Conservation (phyloP, 2,797 vertebrate species). For the Rhadinocentrus ornatus region DNA sequence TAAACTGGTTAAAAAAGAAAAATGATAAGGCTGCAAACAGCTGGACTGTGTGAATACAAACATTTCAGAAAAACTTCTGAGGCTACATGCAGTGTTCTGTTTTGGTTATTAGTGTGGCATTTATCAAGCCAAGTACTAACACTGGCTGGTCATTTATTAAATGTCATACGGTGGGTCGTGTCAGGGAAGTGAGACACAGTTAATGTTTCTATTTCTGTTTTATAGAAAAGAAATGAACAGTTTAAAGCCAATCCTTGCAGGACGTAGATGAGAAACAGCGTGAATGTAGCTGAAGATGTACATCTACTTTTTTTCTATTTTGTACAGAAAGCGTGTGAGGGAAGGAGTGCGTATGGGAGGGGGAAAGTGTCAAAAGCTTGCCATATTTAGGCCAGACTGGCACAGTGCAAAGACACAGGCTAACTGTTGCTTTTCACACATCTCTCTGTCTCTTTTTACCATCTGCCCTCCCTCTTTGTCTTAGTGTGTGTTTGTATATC, state of each 20-base stretch:
- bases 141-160: constrained; percentile 14
- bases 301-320: constrained; percentile 1
- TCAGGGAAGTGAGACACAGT: constrained; percentile 14
- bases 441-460: constrained; percentile 54
- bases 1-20: not conserved
- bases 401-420: constrained; percentile 54
- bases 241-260: constrained; percentile 34
- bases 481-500: constrained; percentile 39
- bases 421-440: constrained; percentile 72
- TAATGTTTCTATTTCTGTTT: constrained; percentile 16
- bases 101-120: constrained; percentile 10
- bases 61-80: constrained; percentile 1
- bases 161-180: constrained; percentile 2
- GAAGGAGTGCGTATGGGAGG: constrained; percentile 16
- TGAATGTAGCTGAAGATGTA: constrained; percentile 12
- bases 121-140: constrained; percentile 21
- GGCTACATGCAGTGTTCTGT: constrained; percentile 11
- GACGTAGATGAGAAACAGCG: constrained; percentile 13
- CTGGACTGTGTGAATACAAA: constrained; percentile 2
- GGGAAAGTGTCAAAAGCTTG: constrained; percentile 57
- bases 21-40: not conserved
- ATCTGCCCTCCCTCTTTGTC: constrained; percentile 66
- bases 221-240: not conserved
- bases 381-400: constrained; percentile 70
- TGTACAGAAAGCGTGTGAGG: constrained; percentile 23